phyloP scores from a whole-genome alignment of 2,797 vertebrate genomes.

The Sebastes minor region DNA sequence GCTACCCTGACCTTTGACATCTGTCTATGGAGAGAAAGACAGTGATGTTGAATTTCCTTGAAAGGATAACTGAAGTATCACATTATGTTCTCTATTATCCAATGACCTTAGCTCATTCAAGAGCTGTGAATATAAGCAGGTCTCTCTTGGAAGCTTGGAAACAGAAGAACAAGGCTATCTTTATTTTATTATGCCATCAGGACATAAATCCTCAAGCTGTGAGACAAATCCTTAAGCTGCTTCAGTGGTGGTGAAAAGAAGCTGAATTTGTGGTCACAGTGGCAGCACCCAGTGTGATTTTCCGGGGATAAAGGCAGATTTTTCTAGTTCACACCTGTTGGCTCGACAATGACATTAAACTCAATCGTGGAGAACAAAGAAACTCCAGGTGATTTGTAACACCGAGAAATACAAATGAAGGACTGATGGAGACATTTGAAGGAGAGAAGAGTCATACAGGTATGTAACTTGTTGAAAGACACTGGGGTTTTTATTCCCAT shows the following conservation, averaged over 20 bases:
- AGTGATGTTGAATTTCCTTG: slow-evolving; percentile 5
- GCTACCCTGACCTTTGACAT: slow-evolving; percentile 42
- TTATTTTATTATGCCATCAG: slow-evolving; percentile 47
- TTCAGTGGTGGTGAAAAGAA: slow-evolving; percentile 39
- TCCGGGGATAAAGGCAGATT: slow-evolving; percentile 25
- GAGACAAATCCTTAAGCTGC: slow-evolving; percentile 62
- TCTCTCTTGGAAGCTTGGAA: slow-evolving; percentile 6
- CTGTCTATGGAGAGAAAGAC: neutral
- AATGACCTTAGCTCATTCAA: slow-evolving; percentile 20
- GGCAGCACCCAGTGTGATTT: slow-evolving; percentile 35
- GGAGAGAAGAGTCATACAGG: neutral
- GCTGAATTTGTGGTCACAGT: slow-evolving; percentile 36
- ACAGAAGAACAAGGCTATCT: slow-evolving; percentile 45
- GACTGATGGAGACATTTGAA: too few relatives aligned
- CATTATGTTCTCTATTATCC: slow-evolving; percentile 8
- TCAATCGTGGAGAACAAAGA: slow-evolving; percentile 28
- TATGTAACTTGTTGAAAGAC: neutral
- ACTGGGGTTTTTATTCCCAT: rapidly evolving
- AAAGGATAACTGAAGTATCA: slow-evolving; percentile 7
- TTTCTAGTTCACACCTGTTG: slow-evolving; percentile 40
- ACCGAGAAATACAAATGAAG: too few relatives aligned
- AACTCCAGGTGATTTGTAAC: neutral
- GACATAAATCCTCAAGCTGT: slow-evolving; percentile 55
- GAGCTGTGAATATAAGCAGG: slow-evolving; percentile 35
- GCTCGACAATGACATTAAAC: slow-evolving; percentile 11